These are phyloP conservation scores for Rallus limicola DNA, from an alignment of 2,113 vertebrate genomes.

Conservation along the genomic window DNA sequence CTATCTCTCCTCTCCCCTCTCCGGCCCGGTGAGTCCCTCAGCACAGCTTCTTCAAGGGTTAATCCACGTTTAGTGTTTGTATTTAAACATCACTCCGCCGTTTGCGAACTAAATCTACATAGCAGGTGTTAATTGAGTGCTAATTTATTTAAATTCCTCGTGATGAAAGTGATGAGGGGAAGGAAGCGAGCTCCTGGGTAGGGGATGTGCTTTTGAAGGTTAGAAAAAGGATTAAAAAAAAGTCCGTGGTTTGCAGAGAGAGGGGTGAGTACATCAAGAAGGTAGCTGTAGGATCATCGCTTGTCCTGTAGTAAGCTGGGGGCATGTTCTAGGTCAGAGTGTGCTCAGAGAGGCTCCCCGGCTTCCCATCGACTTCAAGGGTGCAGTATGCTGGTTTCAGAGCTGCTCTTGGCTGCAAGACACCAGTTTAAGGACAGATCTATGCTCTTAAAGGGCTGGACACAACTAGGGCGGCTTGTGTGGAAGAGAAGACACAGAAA, in stretches of 20 bases:
- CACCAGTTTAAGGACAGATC: not conserved
- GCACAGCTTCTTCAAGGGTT: not conserved
- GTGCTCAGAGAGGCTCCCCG: not conserved
- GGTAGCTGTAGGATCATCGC: fast-evolving
- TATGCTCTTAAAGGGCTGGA: not conserved
- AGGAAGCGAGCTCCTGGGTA: not conserved
- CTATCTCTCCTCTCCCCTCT: not conserved
- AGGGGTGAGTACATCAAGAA: not conserved
- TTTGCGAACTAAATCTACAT: not conserved
- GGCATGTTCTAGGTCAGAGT: not conserved
- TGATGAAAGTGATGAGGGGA: not conserved
- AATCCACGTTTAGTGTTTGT: not conserved
- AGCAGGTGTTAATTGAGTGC: constrained; percentile 29
- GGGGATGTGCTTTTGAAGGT: not conserved
- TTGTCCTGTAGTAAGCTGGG: not conserved
- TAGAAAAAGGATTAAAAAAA: too few relatives aligned
- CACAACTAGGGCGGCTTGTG: not conserved
- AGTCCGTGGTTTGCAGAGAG: not conserved
- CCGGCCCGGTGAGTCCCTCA: too few relatives aligned
- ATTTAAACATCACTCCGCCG: not conserved
- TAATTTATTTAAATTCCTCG: constrained; percentile 16
- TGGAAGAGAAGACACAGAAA: not conserved
- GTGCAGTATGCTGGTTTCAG: not conserved
- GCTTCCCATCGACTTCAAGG: not conserved
- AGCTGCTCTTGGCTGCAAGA: not conserved